phyloP scores from a whole-genome alignment of 1,140 invertebrate genomes.

The Magallana angulata region DNA sequence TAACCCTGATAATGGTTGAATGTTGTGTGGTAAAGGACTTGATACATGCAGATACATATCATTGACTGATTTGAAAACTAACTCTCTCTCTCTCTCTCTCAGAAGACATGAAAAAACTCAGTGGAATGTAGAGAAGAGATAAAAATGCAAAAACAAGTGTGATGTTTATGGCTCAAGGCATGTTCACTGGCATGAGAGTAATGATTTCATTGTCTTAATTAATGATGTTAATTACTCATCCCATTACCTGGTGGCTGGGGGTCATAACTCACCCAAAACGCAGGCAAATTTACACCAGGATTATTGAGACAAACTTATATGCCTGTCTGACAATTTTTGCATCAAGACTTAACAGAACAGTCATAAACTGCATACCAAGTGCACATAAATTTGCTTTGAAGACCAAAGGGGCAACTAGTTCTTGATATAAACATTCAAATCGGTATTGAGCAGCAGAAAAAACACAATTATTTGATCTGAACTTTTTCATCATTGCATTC shows the following conservation, averaged over 20 bases:
- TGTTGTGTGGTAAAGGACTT: no score
- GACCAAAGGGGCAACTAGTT: no score
- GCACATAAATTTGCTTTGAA: no score
- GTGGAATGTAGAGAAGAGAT: neutral
- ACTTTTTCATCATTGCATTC: no score
- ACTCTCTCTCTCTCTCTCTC: no score
- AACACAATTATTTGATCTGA: no score
- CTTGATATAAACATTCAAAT: no score
- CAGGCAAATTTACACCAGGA: neutral
- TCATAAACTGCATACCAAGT: neutral
- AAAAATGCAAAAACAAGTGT: neutral
- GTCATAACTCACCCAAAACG: constrained; percentile 16
- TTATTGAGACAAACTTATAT: neutral
- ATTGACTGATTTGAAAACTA: no score
- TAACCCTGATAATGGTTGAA: no score
- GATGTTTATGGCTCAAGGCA: constrained; percentile 22
- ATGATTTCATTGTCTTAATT: constrained; percentile 27
- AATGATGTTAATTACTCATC: constrained; percentile 36
- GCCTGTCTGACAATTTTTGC: neutral
- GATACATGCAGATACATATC: no score
- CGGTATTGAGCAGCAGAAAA: no score
- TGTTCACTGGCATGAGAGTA: neutral
- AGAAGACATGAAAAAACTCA: neutral
- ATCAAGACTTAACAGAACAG: neutral
- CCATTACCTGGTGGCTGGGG: constrained; percentile 23